Evolutionary conservation across 1,140 invertebrate genomes (phyloP).

Genomic region (Drosophila quadrilineata): DNA sequence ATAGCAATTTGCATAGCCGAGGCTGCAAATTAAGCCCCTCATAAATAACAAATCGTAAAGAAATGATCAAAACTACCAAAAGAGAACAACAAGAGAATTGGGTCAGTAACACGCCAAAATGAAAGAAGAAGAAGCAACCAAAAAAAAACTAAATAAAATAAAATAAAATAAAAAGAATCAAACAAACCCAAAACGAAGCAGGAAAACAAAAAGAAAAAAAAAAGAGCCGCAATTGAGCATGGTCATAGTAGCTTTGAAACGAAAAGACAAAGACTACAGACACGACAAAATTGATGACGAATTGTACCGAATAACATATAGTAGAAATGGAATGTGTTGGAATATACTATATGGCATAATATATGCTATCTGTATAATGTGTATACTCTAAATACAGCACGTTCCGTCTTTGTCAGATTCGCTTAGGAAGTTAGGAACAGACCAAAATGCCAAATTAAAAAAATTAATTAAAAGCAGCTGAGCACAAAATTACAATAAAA

Average conservation of each 20-base stretch:
- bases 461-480: constrained; percentile 49
- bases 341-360: constrained; percentile 18
- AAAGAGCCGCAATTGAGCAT: constrained; percentile 67
- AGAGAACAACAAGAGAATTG: constrained; percentile 68
- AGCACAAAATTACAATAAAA: constrained; percentile 23
- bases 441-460: constrained; percentile 11
- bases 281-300: constrained; percentile 13
- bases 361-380: neutral
- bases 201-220: constrained; percentile 34
- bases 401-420: constrained; percentile 47
- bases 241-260: constrained; percentile 49
- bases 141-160: constrained; percentile 30
- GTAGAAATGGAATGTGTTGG: constrained; percentile 14
- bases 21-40: constrained; percentile 68
- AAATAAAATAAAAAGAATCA: constrained; percentile 25
- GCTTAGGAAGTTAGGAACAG: constrained; percentile 43
- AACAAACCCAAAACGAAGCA: constrained; percentile 7
- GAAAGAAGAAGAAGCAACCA: constrained; percentile 24
- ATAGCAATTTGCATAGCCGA: constrained; percentile 60
- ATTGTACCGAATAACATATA: too few relatives aligned
- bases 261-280: constrained; percentile 25
- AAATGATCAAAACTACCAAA: constrained; percentile 62
- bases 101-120: constrained; percentile 74
- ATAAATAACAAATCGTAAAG: constrained; percentile 76
- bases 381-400: neutral